These are phyloP conservation scores for Trimorus sp. DNA, from an alignment of 2,888 invertebrate genomes.

Conservation along the genomic window DNA sequence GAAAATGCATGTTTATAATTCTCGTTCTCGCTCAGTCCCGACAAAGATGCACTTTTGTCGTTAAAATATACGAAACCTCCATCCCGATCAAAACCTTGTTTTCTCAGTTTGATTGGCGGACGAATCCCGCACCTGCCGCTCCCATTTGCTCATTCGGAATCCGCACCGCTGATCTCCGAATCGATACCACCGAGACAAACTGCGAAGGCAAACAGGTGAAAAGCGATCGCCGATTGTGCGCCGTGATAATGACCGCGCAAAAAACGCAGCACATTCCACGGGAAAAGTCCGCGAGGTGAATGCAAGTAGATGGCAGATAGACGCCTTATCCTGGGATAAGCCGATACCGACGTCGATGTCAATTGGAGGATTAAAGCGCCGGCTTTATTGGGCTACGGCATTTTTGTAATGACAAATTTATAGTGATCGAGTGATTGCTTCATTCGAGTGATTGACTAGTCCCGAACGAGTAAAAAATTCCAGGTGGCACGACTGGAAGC, in stretches of 20 bases:
- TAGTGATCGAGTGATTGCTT: constrained; percentile 43
- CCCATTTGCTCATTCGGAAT: constrained; percentile 52
- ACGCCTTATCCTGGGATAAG: constrained; percentile 17
- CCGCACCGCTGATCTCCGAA: constrained; percentile 46
- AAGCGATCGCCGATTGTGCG: constrained; percentile 34
- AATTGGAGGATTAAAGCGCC: constrained; percentile 31
- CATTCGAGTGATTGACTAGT: constrained; percentile 34
- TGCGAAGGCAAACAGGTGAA: constrained; percentile 56
- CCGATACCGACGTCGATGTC: constrained; percentile 31
- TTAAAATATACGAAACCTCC: too few species aligned
- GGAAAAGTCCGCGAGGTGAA: constrained; percentile 28
- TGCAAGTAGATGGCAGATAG: constrained; percentile 33
- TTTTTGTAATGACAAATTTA: constrained; percentile 45
- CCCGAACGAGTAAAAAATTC: constrained; percentile 5
- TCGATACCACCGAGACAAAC: constrained; percentile 47
- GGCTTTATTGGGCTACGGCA: constrained; percentile 26
- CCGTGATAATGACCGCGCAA: constrained; percentile 20
- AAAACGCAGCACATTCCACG: constrained; percentile 19
- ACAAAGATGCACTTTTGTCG: too few species aligned
- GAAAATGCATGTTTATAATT: background rate
- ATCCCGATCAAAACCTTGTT: too few species aligned
- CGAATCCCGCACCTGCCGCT: constrained; percentile 62
- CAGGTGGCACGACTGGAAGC: constrained; percentile 20
- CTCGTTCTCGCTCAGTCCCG: background rate
- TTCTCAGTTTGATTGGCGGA: constrained; percentile 48